Evolutionary conservation across 2,888 invertebrate species (phyloP).

Genomic region (Drosophila stalkeri): DNA sequence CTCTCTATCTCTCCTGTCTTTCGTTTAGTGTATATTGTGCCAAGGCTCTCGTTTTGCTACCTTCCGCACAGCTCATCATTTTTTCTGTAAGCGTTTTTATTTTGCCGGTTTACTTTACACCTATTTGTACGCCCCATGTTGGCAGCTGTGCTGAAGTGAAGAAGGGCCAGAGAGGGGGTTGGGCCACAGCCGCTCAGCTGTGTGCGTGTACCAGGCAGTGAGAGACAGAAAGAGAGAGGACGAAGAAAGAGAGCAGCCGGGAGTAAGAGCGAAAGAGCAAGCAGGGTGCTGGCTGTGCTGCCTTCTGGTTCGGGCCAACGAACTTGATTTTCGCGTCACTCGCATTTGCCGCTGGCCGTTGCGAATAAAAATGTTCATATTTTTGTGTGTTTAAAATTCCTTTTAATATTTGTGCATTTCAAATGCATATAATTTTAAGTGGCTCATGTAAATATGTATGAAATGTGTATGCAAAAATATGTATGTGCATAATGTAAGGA

Average conservation of each 20-base stretch:
- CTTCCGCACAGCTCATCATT: constrained; percentile 60
- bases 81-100: constrained; percentile 26
- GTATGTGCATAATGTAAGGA: neutral
- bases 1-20: neutral
- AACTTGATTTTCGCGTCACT: constrained; percentile 77
- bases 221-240: constrained; percentile 15
- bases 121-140: constrained; percentile 53
- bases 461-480: constrained; percentile 6
- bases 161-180: constrained; percentile 14
- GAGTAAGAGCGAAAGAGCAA: constrained; percentile 17
- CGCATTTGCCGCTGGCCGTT: constrained; percentile 32
- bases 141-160: constrained; percentile 62
- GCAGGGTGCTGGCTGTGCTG: constrained; percentile 22
- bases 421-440: constrained; percentile 47
- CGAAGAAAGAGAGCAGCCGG: constrained; percentile 8
- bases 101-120: constrained; percentile 76
- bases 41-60: constrained; percentile 47
- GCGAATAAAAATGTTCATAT: constrained; percentile 52
- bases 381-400: constrained; percentile 47
- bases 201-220: constrained; percentile 58
- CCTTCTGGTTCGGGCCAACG: constrained; percentile 79
- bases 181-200: constrained; percentile 64
- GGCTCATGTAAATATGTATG: constrained; percentile 6
- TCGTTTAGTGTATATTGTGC: constrained; percentile 25
- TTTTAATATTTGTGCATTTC: constrained; percentile 50